A percentile compares a stretch with the other conserved stretches of the same genome.
Evolutionary conservation across 2,797 vertebrate species (phyloP).

Genomic region (Eurystomus glaucurus): DNA sequence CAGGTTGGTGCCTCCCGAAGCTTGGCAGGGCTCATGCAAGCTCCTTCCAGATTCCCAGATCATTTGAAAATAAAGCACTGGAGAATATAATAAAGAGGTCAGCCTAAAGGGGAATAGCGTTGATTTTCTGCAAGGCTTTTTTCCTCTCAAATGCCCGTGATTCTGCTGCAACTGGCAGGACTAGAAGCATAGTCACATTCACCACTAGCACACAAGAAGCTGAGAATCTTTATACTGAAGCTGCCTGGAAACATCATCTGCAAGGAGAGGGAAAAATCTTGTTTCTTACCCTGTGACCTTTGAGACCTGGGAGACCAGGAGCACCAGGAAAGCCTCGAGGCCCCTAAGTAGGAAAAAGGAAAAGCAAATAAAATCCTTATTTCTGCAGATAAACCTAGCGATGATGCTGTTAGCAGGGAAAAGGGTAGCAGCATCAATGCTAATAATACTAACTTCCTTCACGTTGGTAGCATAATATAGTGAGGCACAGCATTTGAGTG

Average conservation of each 20-base stretch:
- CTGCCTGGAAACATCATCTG: background rate
- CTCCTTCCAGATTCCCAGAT: constrained; percentile 55
- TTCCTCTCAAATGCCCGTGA: background rate
- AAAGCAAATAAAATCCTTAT: background rate
- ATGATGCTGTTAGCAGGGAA: background rate
- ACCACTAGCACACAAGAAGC: background rate
- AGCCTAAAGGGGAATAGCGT: background rate
- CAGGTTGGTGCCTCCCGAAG: constrained; percentile 44
- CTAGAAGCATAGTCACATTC: background rate
- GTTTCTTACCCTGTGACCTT: constrained; percentile 94
- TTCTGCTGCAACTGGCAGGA: background rate
- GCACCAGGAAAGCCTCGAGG: constrained; percentile 96
- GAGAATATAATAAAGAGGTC: constrained; percentile 18
- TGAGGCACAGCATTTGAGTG: rapidly evolving
- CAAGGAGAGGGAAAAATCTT: background rate
- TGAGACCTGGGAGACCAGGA: constrained; percentile 95
- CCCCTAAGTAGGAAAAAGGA: constrained; percentile 82
- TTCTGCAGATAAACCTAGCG: background rate
- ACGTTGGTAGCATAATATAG: background rate
- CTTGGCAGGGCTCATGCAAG: constrained; percentile 6
- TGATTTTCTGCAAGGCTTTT: background rate
- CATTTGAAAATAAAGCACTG: constrained; percentile 11
- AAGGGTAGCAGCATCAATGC: background rate
- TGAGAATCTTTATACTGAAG: background rate
- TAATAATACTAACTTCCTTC: background rate